Evolutionary conservation across 2,113 vertebrate genomes (phyloP).

Genomic region (Lycaon pictus): DNA sequence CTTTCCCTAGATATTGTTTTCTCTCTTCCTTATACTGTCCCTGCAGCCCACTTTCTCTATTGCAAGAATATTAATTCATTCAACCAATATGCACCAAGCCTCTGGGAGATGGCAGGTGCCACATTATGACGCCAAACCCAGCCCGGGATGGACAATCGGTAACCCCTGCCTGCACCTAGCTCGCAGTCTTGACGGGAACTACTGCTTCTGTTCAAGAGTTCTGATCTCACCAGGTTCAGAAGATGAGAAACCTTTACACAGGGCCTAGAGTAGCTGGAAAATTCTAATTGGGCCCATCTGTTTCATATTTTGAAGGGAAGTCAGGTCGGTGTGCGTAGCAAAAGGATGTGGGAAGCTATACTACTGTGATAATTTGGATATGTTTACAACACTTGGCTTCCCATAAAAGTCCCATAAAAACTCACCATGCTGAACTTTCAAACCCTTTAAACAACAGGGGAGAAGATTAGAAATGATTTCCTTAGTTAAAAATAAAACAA

Average conservation of each 20-base stretch:
- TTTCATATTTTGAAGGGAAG: constrained; percentile 34
- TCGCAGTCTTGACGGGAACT: background rate
- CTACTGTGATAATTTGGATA: constrained; percentile 44
- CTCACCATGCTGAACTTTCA: constrained; percentile 65
- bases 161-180: background rate
- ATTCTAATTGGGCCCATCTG: background rate
- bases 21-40: background rate
- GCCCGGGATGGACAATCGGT: background rate
- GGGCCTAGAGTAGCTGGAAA: background rate
- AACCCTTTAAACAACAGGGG: constrained; percentile 50
- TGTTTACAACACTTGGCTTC: constrained; percentile 65
- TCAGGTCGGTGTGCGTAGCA: background rate
- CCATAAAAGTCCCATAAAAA: constrained; percentile 64
- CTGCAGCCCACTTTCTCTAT: background rate
- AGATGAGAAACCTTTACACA: background rate
- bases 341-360: constrained; percentile 46
- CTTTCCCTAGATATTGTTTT: background rate
- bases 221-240: background rate
- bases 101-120: background rate
- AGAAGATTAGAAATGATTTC: constrained; percentile 56
- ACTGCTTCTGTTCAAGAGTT: background rate
- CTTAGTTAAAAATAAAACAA: constrained; percentile 72
- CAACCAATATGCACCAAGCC: background rate
- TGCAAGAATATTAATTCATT: background rate
- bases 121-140: rapidly evolving